Evolutionary conservation across 2,113 vertebrate species (phyloP).

Genomic region (Phaethon lepturus): DNA sequence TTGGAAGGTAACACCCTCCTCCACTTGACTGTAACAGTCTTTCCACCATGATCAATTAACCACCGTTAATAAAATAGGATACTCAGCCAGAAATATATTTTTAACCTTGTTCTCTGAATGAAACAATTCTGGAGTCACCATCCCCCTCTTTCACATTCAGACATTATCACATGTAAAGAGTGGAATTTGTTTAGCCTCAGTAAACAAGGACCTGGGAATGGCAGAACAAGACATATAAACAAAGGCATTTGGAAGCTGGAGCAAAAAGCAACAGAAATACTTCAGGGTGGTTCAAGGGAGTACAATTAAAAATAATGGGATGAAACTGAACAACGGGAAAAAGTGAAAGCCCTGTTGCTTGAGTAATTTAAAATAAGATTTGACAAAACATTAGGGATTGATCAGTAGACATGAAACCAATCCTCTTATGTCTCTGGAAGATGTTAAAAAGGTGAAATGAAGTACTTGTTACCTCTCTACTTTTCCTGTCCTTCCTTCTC

Average conservation of each 20-base stretch:
- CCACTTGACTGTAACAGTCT: conserved; percentile 55
- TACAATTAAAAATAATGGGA: not conserved
- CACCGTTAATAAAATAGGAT: conserved; percentile 35
- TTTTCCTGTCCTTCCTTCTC: not conserved
- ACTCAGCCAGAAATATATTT: conserved; percentile 41
- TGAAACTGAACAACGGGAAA: not conserved
- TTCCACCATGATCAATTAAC: conserved; percentile 65
- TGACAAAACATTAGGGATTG: not conserved
- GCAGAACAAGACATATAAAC: not conserved
- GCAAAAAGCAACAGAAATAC: not conserved
- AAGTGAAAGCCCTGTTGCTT: not conserved
- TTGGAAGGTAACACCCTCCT: conserved; percentile 52
- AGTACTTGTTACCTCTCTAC: not conserved
- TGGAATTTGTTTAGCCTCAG: not conserved
- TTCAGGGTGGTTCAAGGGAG: not conserved
- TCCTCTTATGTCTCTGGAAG: not conserved
- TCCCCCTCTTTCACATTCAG: not conserved
- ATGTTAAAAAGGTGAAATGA: not conserved
- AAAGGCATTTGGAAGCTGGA: not conserved
- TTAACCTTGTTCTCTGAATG: conserved; percentile 45
- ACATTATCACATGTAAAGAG: not conserved
- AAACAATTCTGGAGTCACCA: not conserved
- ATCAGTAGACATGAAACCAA: not conserved
- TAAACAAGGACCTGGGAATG: not conserved
- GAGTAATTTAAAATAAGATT: not conserved